phyloP scores from a whole-genome alignment of 2,888 invertebrate genomes.

The Stenichneumon culpator region DNA sequence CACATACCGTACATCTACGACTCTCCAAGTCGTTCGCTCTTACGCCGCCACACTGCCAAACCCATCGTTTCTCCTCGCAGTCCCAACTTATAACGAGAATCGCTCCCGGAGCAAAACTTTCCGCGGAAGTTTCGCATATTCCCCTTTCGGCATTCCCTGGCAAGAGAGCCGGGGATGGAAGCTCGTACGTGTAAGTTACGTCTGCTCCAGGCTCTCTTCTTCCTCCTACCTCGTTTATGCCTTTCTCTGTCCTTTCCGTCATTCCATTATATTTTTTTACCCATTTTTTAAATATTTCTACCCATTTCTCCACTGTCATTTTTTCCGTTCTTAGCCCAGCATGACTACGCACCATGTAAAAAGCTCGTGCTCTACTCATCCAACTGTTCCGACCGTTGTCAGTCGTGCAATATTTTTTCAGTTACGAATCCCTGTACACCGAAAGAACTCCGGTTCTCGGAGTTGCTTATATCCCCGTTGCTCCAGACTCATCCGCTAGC shows the following conservation, averaged over 20 bases:
- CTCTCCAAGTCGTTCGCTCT: slow-evolving; percentile 9
- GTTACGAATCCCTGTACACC: slow-evolving; percentile 14
- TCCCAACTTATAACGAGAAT: slow-evolving; percentile 82
- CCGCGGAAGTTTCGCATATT: slow-evolving; percentile 74
- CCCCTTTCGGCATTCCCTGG: slow-evolving; percentile 60
- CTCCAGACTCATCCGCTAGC: background rate
- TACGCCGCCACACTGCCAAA: slow-evolving; percentile 33
- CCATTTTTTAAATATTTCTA: slow-evolving; percentile 35
- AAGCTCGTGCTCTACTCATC: slow-evolving; percentile 22
- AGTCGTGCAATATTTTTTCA: slow-evolving; percentile 32
- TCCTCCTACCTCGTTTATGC: slow-evolving; percentile 46
- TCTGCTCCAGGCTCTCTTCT: slow-evolving; percentile 73
- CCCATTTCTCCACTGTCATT: slow-evolving; percentile 23
- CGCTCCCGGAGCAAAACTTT: slow-evolving; percentile 77
- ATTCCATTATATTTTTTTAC: background rate
- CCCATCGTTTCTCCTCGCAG: slow-evolving; percentile 60
- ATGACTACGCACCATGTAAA: slow-evolving; percentile 38
- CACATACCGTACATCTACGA: slow-evolving; percentile 1
- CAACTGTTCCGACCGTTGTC: background rate
- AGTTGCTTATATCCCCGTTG: slow-evolving; percentile 24
- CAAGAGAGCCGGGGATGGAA: slow-evolving; percentile 12
- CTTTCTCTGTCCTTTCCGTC: slow-evolving; percentile 7
- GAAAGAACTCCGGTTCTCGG: slow-evolving; percentile 20
- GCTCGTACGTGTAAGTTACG: slow-evolving; percentile 69
- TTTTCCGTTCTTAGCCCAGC: slow-evolving; percentile 13